phyloP scores from a whole-genome alignment of 2,888 invertebrate genomes.

The Caenorhabditis sp. region DNA sequence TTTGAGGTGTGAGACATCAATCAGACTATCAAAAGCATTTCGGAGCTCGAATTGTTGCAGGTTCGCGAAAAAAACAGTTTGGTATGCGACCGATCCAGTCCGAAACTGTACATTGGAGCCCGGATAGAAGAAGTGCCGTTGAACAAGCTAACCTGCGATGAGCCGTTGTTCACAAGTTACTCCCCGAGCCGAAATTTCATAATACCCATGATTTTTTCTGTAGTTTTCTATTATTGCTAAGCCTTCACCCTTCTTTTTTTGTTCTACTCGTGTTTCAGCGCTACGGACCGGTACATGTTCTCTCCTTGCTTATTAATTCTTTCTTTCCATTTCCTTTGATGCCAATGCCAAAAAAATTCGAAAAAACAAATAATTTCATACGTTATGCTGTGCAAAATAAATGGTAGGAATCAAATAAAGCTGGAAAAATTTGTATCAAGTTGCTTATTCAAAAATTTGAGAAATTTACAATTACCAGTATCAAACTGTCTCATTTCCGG shows the following conservation, averaged over 20 bases:
- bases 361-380: conserved; percentile 28
- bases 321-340: conserved; percentile 12
- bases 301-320: not conserved
- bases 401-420: conserved; percentile 33
- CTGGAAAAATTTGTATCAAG: conserved; percentile 8
- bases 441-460: too few relatives aligned
- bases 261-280: conserved; percentile 49
- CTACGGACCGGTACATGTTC: conserved; percentile 43
- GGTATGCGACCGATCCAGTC: conserved; percentile 73
- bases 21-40: too few relatives aligned
- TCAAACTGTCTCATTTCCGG: conserved; percentile 2
- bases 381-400: conserved; percentile 40
- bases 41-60: too few relatives aligned
- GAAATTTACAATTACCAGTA: too few relatives aligned
- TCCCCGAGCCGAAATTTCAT: not conserved
- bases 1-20: not conserved
- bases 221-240: conserved; percentile 8
- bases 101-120: conserved; percentile 69
- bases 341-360: not conserved
- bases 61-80: conserved; percentile 73
- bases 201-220: not conserved
- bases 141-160: conserved; percentile 60
- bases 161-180: conserved; percentile 41
- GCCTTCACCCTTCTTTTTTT: not conserved
- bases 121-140: conserved; percentile 72